Evolutionary conservation across 2,888 invertebrate genomes (phyloP).

Genomic region (Tubulanus polymorphus): DNA sequence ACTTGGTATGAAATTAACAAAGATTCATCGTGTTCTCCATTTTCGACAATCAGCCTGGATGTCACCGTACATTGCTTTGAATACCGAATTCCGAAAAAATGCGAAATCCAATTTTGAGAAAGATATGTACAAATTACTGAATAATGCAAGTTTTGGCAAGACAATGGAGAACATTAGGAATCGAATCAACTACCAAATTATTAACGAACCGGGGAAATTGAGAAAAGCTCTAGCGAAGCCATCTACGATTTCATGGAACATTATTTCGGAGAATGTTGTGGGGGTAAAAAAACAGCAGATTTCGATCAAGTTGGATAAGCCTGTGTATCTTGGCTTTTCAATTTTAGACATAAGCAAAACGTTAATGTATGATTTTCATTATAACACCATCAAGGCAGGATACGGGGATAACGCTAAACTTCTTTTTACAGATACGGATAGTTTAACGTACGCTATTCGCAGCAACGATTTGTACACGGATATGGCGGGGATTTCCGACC

Average conservation of each 20-base stretch:
- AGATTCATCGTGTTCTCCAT: background rate
- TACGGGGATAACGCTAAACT: conserved; percentile 17
- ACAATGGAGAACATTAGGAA: background rate
- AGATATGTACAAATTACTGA: background rate
- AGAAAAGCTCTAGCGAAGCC: background rate
- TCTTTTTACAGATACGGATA: conserved; percentile 36
- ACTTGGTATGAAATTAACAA: background rate
- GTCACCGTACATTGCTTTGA: background rate
- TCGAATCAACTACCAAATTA: background rate
- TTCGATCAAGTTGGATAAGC: background rate
- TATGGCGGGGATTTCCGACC: no score
- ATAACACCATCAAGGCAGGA: background rate
- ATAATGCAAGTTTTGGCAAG: background rate
- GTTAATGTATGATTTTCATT: background rate
- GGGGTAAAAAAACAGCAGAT: background rate
- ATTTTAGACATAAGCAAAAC: background rate
- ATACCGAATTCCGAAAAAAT: background rate
- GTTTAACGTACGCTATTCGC: no score
- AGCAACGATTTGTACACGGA: no score
- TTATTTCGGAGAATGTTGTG: background rate
- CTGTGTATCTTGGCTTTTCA: background rate
- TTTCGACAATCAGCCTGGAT: background rate
- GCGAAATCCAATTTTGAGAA: background rate
- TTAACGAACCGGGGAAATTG: background rate
- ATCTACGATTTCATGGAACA: background rate